These are phyloP conservation scores for Danionella dracula DNA, from an alignment of 2,797 vertebrate species.

Conservation along the genomic window DNA sequence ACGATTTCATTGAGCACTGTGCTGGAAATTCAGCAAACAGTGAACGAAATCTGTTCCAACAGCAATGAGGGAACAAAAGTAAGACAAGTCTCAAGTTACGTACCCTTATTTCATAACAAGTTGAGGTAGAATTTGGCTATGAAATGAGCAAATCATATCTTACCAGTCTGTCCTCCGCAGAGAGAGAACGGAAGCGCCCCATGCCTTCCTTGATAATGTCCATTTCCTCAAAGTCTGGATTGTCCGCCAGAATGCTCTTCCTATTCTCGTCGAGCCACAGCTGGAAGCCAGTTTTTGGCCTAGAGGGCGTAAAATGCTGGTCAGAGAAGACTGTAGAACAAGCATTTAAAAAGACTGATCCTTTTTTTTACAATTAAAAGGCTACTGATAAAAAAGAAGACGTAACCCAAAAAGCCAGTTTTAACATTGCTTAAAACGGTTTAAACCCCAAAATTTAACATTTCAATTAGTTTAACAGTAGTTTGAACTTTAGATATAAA, in stretches of 20 bases:
- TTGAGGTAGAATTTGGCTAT: neutral
- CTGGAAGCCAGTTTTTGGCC: constrained; percentile 91
- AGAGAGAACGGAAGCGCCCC: constrained; percentile 79
- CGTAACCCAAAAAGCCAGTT: too few relatives aligned
- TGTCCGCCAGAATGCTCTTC: constrained; percentile 75
- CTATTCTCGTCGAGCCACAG: constrained; percentile 91
- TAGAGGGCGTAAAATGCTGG: constrained; percentile 43
- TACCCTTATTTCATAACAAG: neutral
- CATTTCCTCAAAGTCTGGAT: constrained; percentile 81
- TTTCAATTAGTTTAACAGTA: too few relatives aligned
- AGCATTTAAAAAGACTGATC: neutral
- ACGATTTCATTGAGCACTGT: too few relatives aligned
- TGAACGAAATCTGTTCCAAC: neutral
- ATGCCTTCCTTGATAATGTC: constrained; percentile 96
- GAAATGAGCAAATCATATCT: neutral
- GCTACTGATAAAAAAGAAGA: too few relatives aligned
- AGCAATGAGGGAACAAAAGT: too few relatives aligned
- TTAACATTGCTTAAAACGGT: too few relatives aligned
- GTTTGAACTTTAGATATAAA: too few relatives aligned
- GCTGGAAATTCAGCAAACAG: neutral
- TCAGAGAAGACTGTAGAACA: constrained; percentile 15
- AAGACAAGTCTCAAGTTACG: neutral
- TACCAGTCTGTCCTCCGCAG: constrained; percentile 77
- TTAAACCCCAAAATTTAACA: too few relatives aligned
- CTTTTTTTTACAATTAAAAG: neutral